Evolutionary conservation across 2,113 vertebrate genomes (phyloP).

Genomic region (Numida meleagris): DNA sequence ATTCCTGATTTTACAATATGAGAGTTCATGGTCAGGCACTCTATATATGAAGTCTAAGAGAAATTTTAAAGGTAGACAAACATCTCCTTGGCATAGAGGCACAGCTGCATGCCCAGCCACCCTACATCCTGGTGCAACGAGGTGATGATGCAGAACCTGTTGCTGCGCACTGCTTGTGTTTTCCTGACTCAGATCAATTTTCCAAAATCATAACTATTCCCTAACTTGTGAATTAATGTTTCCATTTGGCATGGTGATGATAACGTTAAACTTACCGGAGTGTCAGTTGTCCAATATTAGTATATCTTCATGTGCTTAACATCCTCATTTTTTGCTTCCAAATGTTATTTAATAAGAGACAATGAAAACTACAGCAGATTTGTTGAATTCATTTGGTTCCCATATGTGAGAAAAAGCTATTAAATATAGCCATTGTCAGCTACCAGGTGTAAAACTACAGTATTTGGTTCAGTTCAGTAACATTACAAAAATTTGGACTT

Average conservation of each 20-base stretch:
- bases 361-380: background rate
- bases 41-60: background rate
- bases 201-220: background rate
- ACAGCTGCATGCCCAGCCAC: background rate
- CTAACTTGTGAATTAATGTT: accelerated
- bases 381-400: background rate
- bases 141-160: background rate
- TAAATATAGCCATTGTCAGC: background rate
- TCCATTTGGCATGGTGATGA: background rate
- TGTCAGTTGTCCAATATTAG: background rate
- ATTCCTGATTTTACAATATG: background rate
- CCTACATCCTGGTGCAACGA: background rate
- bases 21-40: background rate
- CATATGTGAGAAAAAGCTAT: background rate
- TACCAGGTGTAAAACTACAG: background rate
- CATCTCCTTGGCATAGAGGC: background rate
- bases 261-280: background rate
- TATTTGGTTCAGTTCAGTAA: background rate
- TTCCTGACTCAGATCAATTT: background rate
- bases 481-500: background rate
- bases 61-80: background rate
- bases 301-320: background rate
- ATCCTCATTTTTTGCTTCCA: background rate
- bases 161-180: background rate
- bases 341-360: background rate